Conservation (phyloP, 2,888 invertebrate species). For the Oscheius sp. region DNA sequence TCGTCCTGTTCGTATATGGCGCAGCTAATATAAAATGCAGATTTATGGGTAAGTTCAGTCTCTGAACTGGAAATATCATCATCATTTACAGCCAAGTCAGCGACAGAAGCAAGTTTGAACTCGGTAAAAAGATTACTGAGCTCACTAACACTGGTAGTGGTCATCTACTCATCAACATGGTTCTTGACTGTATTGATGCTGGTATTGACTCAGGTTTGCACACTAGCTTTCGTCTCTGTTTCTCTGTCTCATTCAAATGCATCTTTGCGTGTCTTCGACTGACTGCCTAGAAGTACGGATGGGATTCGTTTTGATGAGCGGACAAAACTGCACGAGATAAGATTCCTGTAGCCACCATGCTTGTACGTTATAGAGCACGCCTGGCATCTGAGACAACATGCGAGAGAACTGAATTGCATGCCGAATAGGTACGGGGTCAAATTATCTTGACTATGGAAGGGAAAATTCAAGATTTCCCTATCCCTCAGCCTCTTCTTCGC, state of each 20-base stretch:
- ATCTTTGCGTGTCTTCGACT: too few species aligned
- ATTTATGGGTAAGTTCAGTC: constrained; percentile 33
- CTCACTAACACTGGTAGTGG: constrained; percentile 51
- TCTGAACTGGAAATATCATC: neutral
- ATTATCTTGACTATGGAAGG: too few species aligned
- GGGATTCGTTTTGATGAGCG: too few species aligned
- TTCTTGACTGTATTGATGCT: constrained; percentile 55
- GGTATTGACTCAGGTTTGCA: constrained; percentile 49
- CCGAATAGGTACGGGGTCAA: too few species aligned
- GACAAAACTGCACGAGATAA: neutral
- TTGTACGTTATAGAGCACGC: too few species aligned
- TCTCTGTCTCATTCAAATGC: too few species aligned
- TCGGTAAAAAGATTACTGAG: constrained; percentile 48
- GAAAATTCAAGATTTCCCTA: too few species aligned
- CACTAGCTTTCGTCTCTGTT: neutral
- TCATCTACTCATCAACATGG: constrained; percentile 56
- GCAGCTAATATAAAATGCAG: constrained; percentile 48
- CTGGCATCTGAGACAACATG: too few species aligned
- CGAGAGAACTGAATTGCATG: too few species aligned
- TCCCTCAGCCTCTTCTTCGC: too few species aligned
- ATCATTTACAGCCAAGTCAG: constrained; percentile 36
- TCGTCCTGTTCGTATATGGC: constrained; percentile 51
- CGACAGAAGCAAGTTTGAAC: constrained; percentile 42
- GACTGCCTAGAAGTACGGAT: too few species aligned
- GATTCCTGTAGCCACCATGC: neutral